Evolutionary conservation across 2,888 invertebrate genomes (phyloP).

Genomic region (Clepsis dumicolana): DNA sequence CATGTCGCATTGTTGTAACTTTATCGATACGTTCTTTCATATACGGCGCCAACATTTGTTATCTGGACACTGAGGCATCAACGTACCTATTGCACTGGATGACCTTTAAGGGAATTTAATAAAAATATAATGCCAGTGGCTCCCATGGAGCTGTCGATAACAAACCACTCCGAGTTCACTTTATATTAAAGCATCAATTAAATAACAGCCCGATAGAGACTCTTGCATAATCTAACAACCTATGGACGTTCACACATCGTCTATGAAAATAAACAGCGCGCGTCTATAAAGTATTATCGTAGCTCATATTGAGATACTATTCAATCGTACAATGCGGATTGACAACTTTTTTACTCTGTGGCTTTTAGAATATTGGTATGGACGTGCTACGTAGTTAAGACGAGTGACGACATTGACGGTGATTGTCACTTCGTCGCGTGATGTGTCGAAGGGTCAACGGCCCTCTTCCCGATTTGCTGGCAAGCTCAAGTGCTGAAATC

Average conservation of each 20-base stretch:
- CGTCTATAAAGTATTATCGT: constrained; percentile 34
- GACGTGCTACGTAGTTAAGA: constrained; percentile 51
- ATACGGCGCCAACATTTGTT: constrained; percentile 58
- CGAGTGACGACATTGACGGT: constrained; percentile 63
- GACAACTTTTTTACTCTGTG: constrained; percentile 45
- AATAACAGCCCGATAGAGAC: constrained; percentile 56
- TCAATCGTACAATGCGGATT: constrained; percentile 11
- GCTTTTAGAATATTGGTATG: constrained; percentile 20
- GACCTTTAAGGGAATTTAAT: constrained; percentile 21
- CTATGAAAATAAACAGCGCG: constrained; percentile 40
- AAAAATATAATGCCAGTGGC: constrained; percentile 31
- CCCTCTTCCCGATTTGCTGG: constrained; percentile 68
- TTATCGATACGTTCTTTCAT: constrained; percentile 53
- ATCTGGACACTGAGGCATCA: constrained; percentile 43
- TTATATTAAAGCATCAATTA: constrained; percentile 54
- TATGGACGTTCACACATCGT: constrained; percentile 38
- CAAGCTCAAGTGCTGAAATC: constrained; percentile 57
- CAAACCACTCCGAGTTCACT: constrained; percentile 58
- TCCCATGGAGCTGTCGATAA: constrained; percentile 49
- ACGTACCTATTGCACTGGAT: constrained; percentile 23
- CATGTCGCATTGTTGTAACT: constrained; percentile 44
- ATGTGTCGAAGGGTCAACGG: constrained; percentile 72
- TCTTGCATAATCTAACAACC: constrained; percentile 58
- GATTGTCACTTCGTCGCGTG: constrained; percentile 56
- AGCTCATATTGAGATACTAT: constrained; percentile 17